Evolutionary conservation across 1,140 invertebrate species (phyloP).

Genomic region (Drosophila ambigua): DNA sequence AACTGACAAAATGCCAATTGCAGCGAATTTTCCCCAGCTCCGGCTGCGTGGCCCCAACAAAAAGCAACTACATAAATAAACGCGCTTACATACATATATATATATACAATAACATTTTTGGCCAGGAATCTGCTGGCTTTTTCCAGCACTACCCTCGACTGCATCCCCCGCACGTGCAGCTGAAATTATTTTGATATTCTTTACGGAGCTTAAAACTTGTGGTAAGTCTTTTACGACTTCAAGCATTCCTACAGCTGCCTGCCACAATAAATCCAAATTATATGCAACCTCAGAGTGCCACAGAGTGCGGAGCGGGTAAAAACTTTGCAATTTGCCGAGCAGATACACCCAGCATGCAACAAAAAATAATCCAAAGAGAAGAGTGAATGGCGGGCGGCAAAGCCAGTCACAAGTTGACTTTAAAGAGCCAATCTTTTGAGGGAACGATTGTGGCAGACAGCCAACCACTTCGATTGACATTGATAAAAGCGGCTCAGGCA

Average conservation of each 20-base stretch:
- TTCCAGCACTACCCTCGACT: background rate
- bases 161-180: background rate
- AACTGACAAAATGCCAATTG: conserved; percentile 41
- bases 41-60: background rate
- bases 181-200: conserved; percentile 32
- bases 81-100: conserved; percentile 26
- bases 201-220: conserved; percentile 29
- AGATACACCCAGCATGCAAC: conserved; percentile 21
- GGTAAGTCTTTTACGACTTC: conserved; percentile 31
- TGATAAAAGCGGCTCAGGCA: conserved; percentile 21
- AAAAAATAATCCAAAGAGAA: conserved; percentile 14
- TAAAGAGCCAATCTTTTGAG: background rate
- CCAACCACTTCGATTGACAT: conserved; percentile 22
- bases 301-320: background rate
- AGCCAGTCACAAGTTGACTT: background rate
- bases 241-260: conserved; percentile 1
- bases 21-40: conserved; percentile 19
- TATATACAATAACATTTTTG: conserved; percentile 9
- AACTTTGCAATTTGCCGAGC: conserved; percentile 20
- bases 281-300: conserved; percentile 19
- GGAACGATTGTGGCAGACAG: conserved; percentile 10
- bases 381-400: background rate
- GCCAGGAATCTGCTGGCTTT: conserved; percentile 14
- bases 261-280: conserved; percentile 43
- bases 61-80: conserved; percentile 30